Evolutionary conservation across 2,888 invertebrate genomes (phyloP), one percentile per base, ranked within the genome.

Genomic region (Oscheius myriophilus): DNA sequence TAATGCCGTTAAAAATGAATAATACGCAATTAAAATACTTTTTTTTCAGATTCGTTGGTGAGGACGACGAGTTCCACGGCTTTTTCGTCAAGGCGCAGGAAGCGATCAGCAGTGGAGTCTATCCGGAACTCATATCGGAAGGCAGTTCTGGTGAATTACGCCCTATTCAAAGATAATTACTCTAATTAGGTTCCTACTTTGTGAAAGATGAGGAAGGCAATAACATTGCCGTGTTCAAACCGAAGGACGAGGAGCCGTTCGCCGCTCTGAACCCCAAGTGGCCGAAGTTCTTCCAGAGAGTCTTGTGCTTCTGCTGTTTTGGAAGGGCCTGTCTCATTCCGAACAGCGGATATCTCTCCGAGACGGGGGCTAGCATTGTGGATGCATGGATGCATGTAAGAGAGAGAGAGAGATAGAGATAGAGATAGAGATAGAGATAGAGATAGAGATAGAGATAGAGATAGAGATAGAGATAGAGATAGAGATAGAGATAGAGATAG

Each of bases 211-310:
- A 91, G 67, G 91, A 92, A 39, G 86, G 86, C 78, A 88, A 71
- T 91, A 91, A 92, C 82, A 91, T 97, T 85, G 96, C 93, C 64
- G 97, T 98, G 43, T 98, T 96, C 88, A 98, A 98, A 88, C 98
- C 98, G 1, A 98, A 97, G 89, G 96, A 99, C 89, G 98, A 99
- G 87, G 98, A 99, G 87, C 98, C 98, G 0, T 98, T 97, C 87
- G 97, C 97, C 12, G 91, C 95, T 75, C 90, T 96, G 84, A 98
- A 98, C 89, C 97, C 97, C 42, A 97, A 97, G 88, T 97, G 97
- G 97, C 97, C 95, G 46, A 98, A 97, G 89, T 97, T 95, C 94
- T 94, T 97, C 92, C 49, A 61, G 49, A 73, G 83, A 58, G 72
- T 82, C 54, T 73, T 84, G 71, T 90, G 89, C 82, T 89, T 98